Conservation (phyloP, 1,140 invertebrate species). For the Brachionus koreanus region DNA sequence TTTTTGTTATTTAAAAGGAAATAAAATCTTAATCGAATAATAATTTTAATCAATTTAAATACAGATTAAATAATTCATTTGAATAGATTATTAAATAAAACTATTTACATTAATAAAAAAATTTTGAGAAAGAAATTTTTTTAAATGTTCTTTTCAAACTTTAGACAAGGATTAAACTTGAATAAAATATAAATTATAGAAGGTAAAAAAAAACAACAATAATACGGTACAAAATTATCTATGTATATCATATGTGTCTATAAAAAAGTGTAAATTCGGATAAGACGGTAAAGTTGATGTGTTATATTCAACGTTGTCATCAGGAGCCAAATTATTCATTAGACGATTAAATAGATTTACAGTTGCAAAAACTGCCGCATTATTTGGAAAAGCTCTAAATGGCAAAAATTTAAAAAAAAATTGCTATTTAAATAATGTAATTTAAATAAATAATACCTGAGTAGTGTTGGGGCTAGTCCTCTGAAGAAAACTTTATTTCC, state of each 20-base stretch:
- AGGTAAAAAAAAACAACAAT: background rate
- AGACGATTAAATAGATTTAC: slow-evolving; percentile 23
- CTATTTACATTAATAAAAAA: background rate
- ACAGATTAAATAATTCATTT: too few species aligned
- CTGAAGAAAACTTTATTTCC: slow-evolving; percentile 61
- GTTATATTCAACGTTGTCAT: background rate
- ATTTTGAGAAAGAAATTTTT: background rate
- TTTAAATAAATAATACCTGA: slow-evolving; percentile 47
- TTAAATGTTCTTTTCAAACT: background rate
- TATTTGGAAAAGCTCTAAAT: slow-evolving; percentile 39
- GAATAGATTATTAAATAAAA: background rate
- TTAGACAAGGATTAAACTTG: background rate
- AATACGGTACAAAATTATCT: slow-evolving; percentile 12
- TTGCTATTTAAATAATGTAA: too few species aligned
- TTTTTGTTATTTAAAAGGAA: too few species aligned
- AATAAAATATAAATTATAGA: too few species aligned
- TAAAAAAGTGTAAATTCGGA: slow-evolving; percentile 31
- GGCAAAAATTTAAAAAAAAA: background rate
- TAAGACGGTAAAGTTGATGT: slow-evolving; percentile 25
- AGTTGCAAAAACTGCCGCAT: slow-evolving; percentile 39
- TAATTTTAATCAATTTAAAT: too few species aligned
- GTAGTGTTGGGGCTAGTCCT: slow-evolving; percentile 51
- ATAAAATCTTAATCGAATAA: too few species aligned
- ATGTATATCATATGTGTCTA: slow-evolving; percentile 33
- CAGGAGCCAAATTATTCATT: slow-evolving; percentile 22